phyloP scores from a whole-genome alignment of 2,113 vertebrate species.

The Caretta caretta region DNA sequence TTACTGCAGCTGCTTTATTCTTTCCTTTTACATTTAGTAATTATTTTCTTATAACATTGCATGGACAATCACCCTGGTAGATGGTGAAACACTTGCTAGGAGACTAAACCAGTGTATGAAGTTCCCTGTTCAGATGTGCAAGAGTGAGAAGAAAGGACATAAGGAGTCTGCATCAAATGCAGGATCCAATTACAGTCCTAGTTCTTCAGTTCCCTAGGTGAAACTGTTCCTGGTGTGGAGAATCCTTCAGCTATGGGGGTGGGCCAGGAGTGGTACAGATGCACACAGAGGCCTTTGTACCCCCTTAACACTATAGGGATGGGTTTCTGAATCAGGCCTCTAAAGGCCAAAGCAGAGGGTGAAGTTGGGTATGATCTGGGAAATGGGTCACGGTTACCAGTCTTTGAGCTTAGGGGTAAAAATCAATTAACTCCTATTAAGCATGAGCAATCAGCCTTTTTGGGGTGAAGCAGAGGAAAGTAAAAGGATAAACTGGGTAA shows the following conservation, averaged over 20 bases:
- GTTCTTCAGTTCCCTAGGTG: neutral
- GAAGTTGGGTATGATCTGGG: neutral
- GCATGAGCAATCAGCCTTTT: neutral
- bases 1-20: neutral
- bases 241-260: too few relatives aligned
- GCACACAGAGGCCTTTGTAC: neutral
- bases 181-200: neutral
- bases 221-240: neutral
- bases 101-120: neutral
- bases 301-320: neutral
- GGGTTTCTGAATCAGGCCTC: neutral
- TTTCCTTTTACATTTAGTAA: neutral
- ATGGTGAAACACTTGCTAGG: neutral
- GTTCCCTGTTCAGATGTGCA: neutral
- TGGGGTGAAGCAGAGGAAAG: neutral
- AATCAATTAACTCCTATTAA: conserved; percentile 1
- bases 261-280: neutral
- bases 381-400: neutral
- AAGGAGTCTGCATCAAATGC: neutral
- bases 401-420: neutral
- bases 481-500: too few relatives aligned
- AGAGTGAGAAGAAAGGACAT: neutral
- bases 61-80: neutral
- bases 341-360: neutral
- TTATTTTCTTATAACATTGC: neutral